Base-by-base conservation (phyloP, 37 sponge, comb jelly and placozoan species). In the Aphrocallistes beatrix region DNA sequence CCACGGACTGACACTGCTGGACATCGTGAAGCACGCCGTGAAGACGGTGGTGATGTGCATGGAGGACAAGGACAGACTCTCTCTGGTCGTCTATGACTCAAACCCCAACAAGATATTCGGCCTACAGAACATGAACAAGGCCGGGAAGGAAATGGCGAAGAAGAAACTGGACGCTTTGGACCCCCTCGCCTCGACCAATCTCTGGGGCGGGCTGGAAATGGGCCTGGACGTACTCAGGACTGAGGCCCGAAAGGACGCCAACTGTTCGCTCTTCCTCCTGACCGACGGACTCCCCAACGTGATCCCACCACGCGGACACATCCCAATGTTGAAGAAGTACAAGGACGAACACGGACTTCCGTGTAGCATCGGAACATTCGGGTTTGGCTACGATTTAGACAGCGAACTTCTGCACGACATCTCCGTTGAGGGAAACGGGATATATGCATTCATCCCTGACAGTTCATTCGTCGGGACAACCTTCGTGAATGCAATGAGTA, bases 241-340 rank as follows among this genome's bases (percentile, higher is more conserved):
- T 19, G 50, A 45, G 8, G 30, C 50, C 0, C 36, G 84, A 10
- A 84, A 84, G 36, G 84, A 13, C 16, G 50, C 47, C 28, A 84
- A 84, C 9, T 23, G 47, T 48, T 40, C 50, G 0, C 38, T 84
- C 1, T 25, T 84, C 50, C 36, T 84, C 0, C 84, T 84, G 36
- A 84, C 84, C 3, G 84, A 84, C 51, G 84, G 84, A 47, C 50
- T 49, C 23, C 84, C 84, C 30, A 84, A 84, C 37, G 84, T 84
- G 6, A 9, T 45, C 84, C 84, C 84, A 36, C 84, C 84, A 21
- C 39, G 50, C 1, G 84, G 84, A 32, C 47, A 49, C 36, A 36
- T 84, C 8, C 84, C 50, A 38, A 84, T 48, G 37, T 36, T 84
- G 37, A 84, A 45, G 50, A 48, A 84, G 21, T 49, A 28, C 50